Evolutionary conservation across 2,888 invertebrate genomes (phyloP), one percentile per base, ranked within the genome.

Genomic region (Dorcus hopei): DNA sequence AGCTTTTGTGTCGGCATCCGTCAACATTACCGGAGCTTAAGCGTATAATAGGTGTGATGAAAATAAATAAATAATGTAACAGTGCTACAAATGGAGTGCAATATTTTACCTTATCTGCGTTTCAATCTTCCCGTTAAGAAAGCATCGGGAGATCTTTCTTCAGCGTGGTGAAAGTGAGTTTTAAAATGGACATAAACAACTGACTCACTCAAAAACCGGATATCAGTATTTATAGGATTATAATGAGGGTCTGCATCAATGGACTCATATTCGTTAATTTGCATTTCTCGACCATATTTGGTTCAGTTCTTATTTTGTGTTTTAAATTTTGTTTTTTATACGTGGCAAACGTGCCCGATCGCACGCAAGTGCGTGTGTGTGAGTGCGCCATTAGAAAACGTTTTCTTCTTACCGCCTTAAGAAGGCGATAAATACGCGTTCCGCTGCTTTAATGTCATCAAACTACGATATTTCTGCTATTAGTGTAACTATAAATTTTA

Each of bases 161-260:
- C 45, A 23, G 45, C 14, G 23, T 19, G 14, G 45, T 19, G 45
- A 45, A 45, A 45, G 45, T 45, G 45, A 45, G 45, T 23, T 45
- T 45, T 45, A 45, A 45, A 45, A 45, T 45, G 45, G 16, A 45
- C 19, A 45, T 45, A 45, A 45, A 45, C 45, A 45, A 45, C 45
- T 45, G 45, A 45, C 45, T 45, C 45, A 45, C 45, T 45, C 45
- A 45, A 45, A 45, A 45, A 45, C 45, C 45, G 45, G 45, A 45
- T 45, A 45, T 45, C 45, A 45, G 45, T 45, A 45, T 45, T 45
- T 45, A 45, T 45, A 11, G n/a, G 45, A 45, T 45, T 45, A 45
- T 45, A 45, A 45, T 45, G 45, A 45, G 45, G 45, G 19, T n/a
- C 45, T 45, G 23, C 23, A 45, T 45, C 45, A 45, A 19, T 23